phyloP scores from a whole-genome alignment of 1,140 invertebrate species.

The Aethina tumida region DNA sequence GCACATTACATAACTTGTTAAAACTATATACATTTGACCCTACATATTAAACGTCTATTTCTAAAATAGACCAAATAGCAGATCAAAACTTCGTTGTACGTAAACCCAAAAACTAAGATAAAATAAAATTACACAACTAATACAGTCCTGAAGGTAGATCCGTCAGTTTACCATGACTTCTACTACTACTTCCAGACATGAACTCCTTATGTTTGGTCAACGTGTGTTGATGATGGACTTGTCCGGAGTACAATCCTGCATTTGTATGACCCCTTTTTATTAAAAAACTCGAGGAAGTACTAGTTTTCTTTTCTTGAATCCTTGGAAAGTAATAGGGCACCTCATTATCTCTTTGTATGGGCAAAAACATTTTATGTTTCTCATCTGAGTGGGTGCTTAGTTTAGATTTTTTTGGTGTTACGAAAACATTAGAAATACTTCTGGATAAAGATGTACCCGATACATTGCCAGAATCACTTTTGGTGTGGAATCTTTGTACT shows the following conservation, averaged over 20 bases:
- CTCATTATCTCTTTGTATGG: slow-evolving; percentile 19
- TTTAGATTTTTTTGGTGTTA: slow-evolving; percentile 15
- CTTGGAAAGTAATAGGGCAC: slow-evolving; percentile 32
- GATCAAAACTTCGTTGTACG: neutral
- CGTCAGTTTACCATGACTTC: slow-evolving; percentile 47
- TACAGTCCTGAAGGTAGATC: slow-evolving; percentile 64
- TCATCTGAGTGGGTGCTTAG: slow-evolving; percentile 22
- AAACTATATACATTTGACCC: no score
- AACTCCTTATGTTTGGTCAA: slow-evolving; percentile 39
- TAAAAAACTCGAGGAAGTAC: slow-evolving; percentile 41
- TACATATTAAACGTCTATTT: no score
- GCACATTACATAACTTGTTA: no score
- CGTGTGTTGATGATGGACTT: slow-evolving; percentile 37
- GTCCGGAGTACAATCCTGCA: slow-evolving; percentile 51
- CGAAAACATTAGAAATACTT: slow-evolving; percentile 24
- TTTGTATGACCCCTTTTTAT: slow-evolving; percentile 48
- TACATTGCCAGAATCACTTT: slow-evolving; percentile 35
- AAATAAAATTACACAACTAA: slow-evolving; percentile 31
- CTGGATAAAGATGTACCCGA: slow-evolving; percentile 15
- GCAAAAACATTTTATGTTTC: slow-evolving; percentile 35
- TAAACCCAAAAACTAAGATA: neutral
- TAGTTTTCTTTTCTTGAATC: slow-evolving; percentile 27
- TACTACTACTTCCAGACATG: slow-evolving; percentile 26
- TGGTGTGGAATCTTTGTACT: slow-evolving; percentile 19
- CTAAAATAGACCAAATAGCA: no score